Conservation (phyloP, 2,888 invertebrate species). For the Eilema caniola region DNA sequence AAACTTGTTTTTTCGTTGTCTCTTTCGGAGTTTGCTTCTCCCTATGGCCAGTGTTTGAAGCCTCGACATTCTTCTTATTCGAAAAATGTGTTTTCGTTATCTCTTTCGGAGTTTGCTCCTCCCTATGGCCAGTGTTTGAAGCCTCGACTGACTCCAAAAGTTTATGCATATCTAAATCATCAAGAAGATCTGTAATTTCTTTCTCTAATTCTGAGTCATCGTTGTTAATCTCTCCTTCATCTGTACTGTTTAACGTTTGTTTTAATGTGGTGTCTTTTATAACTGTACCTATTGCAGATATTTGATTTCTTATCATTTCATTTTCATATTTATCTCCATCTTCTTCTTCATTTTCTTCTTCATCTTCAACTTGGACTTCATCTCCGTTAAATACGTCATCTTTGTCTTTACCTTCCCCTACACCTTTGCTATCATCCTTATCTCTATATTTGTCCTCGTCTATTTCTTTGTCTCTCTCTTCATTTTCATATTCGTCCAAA, state of each 20-base stretch:
- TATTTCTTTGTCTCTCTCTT: background rate
- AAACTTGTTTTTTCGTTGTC: background rate
- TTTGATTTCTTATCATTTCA: background rate
- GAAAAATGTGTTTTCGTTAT: background rate
- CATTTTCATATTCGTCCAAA: background rate
- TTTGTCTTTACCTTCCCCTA: background rate
- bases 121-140: background rate
- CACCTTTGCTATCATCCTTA: background rate
- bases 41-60: background rate
- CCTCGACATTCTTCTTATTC: background rate
- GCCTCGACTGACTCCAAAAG: constrained; percentile 11
- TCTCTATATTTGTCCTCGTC: background rate
- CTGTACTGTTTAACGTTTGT: background rate
- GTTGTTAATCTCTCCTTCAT: background rate
- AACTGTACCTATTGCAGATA: background rate
- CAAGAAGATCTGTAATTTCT: constrained; percentile 13
- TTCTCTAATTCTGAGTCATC: constrained; percentile 10
- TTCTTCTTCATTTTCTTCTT: background rate
- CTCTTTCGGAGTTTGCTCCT: background rate
- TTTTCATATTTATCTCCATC: background rate
- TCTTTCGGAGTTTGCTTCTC: background rate
- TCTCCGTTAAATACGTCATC: background rate
- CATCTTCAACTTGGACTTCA: background rate
- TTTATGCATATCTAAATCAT: constrained; percentile 21
- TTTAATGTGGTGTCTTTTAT: background rate